These are phyloP conservation scores for Distichodus sexfasciatus DNA, from an alignment of 2,797 vertebrate species.

Conservation along the genomic window DNA sequence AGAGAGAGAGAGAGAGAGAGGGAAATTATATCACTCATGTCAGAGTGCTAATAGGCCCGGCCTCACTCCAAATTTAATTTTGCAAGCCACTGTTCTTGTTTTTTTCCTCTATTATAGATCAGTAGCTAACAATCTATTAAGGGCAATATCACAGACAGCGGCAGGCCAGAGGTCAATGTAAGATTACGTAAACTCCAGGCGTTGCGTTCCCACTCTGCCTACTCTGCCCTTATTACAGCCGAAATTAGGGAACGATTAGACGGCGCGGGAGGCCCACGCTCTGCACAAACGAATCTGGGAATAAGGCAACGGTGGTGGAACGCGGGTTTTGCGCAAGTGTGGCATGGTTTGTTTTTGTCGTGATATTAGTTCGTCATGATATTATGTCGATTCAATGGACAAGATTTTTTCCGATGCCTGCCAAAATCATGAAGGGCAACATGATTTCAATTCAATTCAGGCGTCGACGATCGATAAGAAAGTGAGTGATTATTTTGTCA, in stretches of 20 bases:
- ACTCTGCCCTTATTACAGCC: slow-evolving; percentile 67
- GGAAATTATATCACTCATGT: slow-evolving; percentile 77
- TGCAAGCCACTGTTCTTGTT: slow-evolving; percentile 54
- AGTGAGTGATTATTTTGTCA: too few species aligned
- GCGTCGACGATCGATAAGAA: too few species aligned
- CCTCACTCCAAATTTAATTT: slow-evolving; percentile 68
- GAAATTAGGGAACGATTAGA: slow-evolving; percentile 57
- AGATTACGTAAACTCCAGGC: slow-evolving; percentile 73
- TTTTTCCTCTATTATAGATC: slow-evolving; percentile 35
- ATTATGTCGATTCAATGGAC: too few species aligned
- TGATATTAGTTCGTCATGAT: background rate
- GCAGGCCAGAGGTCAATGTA: slow-evolving; percentile 75
- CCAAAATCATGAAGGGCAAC: too few species aligned
- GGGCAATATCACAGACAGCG: slow-evolving; percentile 66
- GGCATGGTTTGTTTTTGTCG: slow-evolving; percentile 48
- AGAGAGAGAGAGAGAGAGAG: slow-evolving; percentile 39
- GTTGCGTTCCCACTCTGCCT: slow-evolving; percentile 61
- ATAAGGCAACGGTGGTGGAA: slow-evolving; percentile 31
- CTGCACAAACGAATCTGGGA: slow-evolving; percentile 45
- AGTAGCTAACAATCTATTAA: slow-evolving; percentile 72
- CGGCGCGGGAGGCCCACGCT: slow-evolving; percentile 44
- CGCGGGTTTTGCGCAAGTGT: slow-evolving; percentile 52
- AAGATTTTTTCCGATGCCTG: too few species aligned
- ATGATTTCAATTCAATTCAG: too few species aligned
- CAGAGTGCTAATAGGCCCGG: slow-evolving; percentile 74